Percentiles rank a stretch among this genome's conserved stretches.
These are phyloP conservation scores for Spea multiplicata DNA, from an alignment of 2,113 vertebrate species.

Conservation along the genomic window DNA sequence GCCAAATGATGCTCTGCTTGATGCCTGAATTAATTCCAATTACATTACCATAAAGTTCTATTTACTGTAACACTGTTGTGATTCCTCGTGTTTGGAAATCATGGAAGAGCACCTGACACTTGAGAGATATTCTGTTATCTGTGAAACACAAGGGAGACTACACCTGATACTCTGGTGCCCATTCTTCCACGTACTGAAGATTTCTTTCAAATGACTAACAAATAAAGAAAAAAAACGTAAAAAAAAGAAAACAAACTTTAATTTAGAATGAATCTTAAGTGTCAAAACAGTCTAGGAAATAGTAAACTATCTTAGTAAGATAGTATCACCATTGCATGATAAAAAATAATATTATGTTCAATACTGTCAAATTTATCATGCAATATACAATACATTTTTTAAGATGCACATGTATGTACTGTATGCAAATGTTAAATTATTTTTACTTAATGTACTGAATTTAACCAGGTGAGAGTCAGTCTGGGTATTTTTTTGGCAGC, in stretches of 20 bases:
- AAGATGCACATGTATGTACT: too few species aligned
- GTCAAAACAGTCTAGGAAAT: too few species aligned
- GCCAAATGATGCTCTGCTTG: slow-evolving; percentile 49
- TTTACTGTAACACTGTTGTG: slow-evolving; percentile 49
- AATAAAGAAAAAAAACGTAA: slow-evolving; percentile 27
- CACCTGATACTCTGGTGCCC: slow-evolving; percentile 42
- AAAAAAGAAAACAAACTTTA: slow-evolving; percentile 39
- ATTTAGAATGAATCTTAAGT: not conserved
- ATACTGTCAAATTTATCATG: too few species aligned
- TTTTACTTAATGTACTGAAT: too few species aligned
- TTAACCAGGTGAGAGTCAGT: too few species aligned
- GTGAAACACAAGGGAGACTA: slow-evolving; percentile 49
- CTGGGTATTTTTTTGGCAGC: too few species aligned
- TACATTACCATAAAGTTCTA: slow-evolving; percentile 50
- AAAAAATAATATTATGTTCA: too few species aligned
- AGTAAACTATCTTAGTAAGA: too few species aligned
- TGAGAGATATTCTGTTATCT: slow-evolving; percentile 49
- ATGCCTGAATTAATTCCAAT: slow-evolving; percentile 50
- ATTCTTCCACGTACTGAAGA: slow-evolving; percentile 41
- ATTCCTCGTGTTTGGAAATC: slow-evolving; percentile 46
- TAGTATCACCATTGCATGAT: too few species aligned
- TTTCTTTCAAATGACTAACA: slow-evolving; percentile 41
- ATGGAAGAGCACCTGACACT: slow-evolving; percentile 48
- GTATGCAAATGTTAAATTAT: too few species aligned
- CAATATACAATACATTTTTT: too few species aligned